A percentile compares a stretch with the other conserved stretches of the same genome.
Evolutionary conservation across 1,140 invertebrate species (phyloP).

Genomic region (Cotesia glomerata): DNA sequence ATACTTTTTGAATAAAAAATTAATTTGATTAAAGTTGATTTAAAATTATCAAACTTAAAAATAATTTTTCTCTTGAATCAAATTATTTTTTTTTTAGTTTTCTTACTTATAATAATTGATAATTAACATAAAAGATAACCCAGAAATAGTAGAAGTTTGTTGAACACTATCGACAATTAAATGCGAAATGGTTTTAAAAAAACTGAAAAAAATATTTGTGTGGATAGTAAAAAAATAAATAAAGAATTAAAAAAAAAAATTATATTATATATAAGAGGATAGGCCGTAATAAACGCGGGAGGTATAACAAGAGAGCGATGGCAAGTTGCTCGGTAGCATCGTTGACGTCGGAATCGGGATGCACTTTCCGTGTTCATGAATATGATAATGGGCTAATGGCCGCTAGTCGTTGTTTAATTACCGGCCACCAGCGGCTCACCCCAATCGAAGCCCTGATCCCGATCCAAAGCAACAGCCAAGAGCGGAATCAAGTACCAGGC

Average conservation of each 20-base stretch:
- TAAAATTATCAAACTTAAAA: too few relatives aligned
- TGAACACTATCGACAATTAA: too few relatives aligned
- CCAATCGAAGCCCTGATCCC: too few relatives aligned
- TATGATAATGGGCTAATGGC: conserved; percentile 63
- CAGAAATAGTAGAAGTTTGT: too few relatives aligned
- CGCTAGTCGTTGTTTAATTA: conserved; percentile 63
- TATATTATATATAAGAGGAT: neutral
- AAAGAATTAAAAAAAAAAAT: neutral
- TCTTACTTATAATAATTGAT: too few relatives aligned
- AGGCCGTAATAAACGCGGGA: conserved; percentile 29
- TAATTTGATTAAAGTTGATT: too few relatives aligned
- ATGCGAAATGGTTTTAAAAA: neutral
- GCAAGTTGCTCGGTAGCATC: conserved; percentile 30
- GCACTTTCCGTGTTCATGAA: conserved; percentile 64
- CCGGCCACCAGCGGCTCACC: conserved; percentile 42
- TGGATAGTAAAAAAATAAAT: conserved; percentile 2
- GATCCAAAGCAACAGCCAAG: conserved; percentile 12
- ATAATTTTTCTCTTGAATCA: too few relatives aligned
- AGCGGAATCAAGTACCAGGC: neutral
- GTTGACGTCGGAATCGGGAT: conserved; percentile 54
- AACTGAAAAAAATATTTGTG: too few relatives aligned
- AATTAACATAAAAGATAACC: neutral
- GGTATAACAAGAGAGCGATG: conserved; percentile 18
- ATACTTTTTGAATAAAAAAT: too few relatives aligned
- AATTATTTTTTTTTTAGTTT: too few relatives aligned